phyloP scores from a whole-genome alignment of 2,888 invertebrate species.

The Perithous albicinctus region DNA sequence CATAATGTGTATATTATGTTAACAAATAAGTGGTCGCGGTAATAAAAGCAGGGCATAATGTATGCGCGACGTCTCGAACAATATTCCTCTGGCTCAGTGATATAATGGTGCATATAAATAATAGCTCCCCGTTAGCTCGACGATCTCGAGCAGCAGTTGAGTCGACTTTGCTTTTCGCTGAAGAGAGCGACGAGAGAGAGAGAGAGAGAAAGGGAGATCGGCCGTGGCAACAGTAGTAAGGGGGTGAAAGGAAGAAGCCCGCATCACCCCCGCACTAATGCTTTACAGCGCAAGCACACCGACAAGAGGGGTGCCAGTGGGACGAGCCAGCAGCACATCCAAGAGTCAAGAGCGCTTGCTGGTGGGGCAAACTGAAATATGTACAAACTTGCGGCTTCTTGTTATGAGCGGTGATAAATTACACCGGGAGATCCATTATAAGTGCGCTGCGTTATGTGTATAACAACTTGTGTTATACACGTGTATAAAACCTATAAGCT shows the following conservation, averaged over 20 bases:
- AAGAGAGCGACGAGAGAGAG: slow-evolving; percentile 32
- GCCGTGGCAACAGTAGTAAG: slow-evolving; percentile 62
- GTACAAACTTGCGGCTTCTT: slow-evolving; percentile 82
- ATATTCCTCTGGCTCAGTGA: slow-evolving; percentile 80
- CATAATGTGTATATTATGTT: slow-evolving; percentile 83
- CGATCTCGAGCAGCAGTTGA: slow-evolving; percentile 48
- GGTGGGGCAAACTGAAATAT: slow-evolving; percentile 78
- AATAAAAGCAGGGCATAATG: slow-evolving; percentile 81
- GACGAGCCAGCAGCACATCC: slow-evolving; percentile 37
- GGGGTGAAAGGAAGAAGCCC: slow-evolving; percentile 59
- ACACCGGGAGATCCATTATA: slow-evolving; percentile 70
- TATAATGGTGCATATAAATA: slow-evolving; percentile 82
- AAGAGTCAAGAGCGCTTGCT: slow-evolving; percentile 60
- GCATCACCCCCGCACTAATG: slow-evolving; percentile 52
- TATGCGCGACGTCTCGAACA: slow-evolving; percentile 83
- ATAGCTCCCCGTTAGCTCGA: slow-evolving; percentile 74
- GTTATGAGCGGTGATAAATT: slow-evolving; percentile 83
- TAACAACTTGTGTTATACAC: slow-evolving; percentile 37
- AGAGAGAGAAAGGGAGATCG: no score
- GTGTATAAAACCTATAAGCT: background rate
- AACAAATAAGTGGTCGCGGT: slow-evolving; percentile 83
- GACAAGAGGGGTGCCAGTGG: slow-evolving; percentile 64
- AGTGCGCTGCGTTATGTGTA: slow-evolving; percentile 18
- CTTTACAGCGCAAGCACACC: slow-evolving; percentile 37
- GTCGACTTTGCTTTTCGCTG: slow-evolving; percentile 34